Conservation (phyloP, 2,113 vertebrate genomes). For the Corythornis cristatus region DNA sequence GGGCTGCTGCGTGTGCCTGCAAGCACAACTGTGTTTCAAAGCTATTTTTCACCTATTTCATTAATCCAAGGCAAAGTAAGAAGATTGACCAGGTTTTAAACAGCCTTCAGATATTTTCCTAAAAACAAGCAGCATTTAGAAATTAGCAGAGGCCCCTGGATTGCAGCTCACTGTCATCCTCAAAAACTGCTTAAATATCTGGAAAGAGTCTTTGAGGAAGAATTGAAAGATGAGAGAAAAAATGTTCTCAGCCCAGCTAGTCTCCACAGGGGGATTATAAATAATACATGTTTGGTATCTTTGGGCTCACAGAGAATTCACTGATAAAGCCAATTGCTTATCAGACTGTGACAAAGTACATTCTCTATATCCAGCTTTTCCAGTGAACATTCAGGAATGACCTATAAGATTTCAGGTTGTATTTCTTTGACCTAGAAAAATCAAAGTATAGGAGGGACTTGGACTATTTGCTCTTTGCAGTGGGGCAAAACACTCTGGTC, state of each 20-base stretch:
- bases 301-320: background rate
- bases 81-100: background rate
- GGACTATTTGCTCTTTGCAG: background rate
- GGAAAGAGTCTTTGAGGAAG: background rate
- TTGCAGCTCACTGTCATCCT: background rate
- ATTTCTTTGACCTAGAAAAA: background rate
- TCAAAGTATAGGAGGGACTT: background rate
- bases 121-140: background rate
- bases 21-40: background rate
- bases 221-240: background rate
- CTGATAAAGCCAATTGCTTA: background rate
- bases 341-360: background rate
- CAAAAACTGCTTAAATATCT: background rate
- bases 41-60: background rate
- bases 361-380: background rate
- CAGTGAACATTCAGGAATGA: background rate
- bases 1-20: background rate
- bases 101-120: background rate
- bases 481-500: accelerated
- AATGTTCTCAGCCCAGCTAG: background rate
- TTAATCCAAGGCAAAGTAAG: background rate
- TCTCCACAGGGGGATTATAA: background rate
- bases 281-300: background rate
- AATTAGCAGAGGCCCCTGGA: background rate
- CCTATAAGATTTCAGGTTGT: background rate